Percentiles rank a stretch among this genome's conserved stretches.
These are phyloP conservation scores for Sarcophaga carnaria DNA, from an alignment of 2,888 invertebrate species.

Conservation along the genomic window DNA sequence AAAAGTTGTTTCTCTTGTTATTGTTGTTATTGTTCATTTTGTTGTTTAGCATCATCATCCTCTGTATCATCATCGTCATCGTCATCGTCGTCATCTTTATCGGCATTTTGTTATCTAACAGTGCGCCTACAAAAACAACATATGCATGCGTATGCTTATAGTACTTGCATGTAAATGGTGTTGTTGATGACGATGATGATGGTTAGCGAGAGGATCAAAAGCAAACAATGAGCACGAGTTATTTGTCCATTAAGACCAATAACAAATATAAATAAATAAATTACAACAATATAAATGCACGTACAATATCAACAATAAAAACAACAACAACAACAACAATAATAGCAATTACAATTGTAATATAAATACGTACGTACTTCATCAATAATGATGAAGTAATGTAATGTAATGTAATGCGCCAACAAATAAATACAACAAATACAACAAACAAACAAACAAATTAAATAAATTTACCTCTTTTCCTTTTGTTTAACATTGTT, in stretches of 20 bases:
- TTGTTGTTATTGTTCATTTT: neutral
- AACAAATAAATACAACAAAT: slow-evolving; percentile 13
- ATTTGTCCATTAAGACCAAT: slow-evolving; percentile 39
- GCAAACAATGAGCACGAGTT: slow-evolving; percentile 56
- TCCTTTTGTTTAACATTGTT: neutral
- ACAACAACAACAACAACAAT: slow-evolving; percentile 8
- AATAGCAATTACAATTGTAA: slow-evolving; percentile 5
- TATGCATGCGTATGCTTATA: neutral
- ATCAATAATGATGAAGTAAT: neutral
- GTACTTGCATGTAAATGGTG: neutral
- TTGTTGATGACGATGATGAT: neutral
- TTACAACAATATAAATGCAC: neutral
- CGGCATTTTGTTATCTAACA: slow-evolving; percentile 16
- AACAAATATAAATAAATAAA: slow-evolving; percentile 14
- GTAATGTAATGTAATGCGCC: slow-evolving; percentile 24
- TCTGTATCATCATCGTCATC: slow-evolving; percentile 3
- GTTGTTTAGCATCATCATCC: neutral
- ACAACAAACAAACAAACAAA: slow-evolving; percentile 42
- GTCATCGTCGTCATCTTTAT: neutral
- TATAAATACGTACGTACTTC: neutral
- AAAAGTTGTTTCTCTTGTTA: slow-evolving; percentile 17
- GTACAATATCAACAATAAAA: neutral
- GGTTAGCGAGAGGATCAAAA: slow-evolving; percentile 3
- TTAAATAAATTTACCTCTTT: slow-evolving; percentile 47
- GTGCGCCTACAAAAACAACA: slow-evolving; percentile 26